phyloP scores from a whole-genome alignment of 2,888 invertebrate species.

The Herminia tarsipennalis region DNA sequence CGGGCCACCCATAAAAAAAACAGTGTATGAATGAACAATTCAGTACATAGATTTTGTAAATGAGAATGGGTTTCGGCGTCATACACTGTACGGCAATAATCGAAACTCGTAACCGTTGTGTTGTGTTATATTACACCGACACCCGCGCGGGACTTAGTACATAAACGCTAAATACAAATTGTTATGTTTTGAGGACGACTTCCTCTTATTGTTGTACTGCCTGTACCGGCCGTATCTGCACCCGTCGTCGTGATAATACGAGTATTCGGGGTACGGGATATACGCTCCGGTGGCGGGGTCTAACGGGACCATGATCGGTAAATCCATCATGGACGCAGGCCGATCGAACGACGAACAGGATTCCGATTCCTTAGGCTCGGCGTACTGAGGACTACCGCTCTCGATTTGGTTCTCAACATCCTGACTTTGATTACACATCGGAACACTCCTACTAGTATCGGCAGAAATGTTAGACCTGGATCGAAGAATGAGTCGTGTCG shows the following conservation, averaged over 20 bases:
- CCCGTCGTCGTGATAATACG: conserved; percentile 70
- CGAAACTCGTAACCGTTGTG: conserved; percentile 80
- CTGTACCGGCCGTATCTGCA: conserved; percentile 59
- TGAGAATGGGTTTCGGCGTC: conserved; percentile 67
- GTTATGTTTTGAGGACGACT: conserved; percentile 63
- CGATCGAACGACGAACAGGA: conserved; percentile 64
- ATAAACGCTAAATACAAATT: conserved; percentile 83
- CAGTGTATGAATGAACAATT: conserved; percentile 65
- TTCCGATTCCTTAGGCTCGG: conserved; percentile 66
- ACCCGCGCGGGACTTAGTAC: conserved; percentile 74
- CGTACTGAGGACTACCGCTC: conserved; percentile 73
- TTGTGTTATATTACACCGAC: conserved; percentile 49
- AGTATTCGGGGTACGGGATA: conserved; percentile 73
- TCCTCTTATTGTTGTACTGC: conserved; percentile 63
- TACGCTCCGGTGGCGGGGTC: conserved; percentile 71
- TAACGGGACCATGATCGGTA: conserved; percentile 72
- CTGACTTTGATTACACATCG: conserved; percentile 75
- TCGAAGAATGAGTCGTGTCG: conserved; percentile 67
- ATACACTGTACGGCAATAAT: conserved; percentile 79
- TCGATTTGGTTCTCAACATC: conserved; percentile 64
- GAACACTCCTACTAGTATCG: conserved; percentile 78
- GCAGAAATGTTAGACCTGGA: conserved; percentile 77
- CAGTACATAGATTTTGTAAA: conserved; percentile 44
- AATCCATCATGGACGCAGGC: conserved; percentile 74
- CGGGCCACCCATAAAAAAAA: conserved; percentile 78